These are phyloP conservation scores for Gymnorhina tibicen DNA, from an alignment of 2,113 vertebrate species.

Conservation along the genomic window DNA sequence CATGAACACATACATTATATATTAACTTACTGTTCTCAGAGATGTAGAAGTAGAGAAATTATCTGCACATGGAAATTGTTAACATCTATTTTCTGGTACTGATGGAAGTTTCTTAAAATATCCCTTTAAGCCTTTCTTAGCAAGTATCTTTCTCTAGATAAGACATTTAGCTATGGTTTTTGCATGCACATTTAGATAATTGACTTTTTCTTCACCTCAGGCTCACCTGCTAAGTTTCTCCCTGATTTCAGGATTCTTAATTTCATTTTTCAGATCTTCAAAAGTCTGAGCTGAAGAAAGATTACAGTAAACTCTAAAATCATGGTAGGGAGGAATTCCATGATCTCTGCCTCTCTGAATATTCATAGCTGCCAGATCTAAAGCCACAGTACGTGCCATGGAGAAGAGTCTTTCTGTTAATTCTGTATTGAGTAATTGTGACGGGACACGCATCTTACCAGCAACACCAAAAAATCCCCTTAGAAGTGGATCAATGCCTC, in stretches of 20 bases:
- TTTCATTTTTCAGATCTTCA: constrained; percentile 93
- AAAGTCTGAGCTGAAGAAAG: constrained; percentile 87
- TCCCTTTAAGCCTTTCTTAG: not conserved
- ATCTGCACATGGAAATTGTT: not conserved
- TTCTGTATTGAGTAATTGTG: constrained; percentile 93
- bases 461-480: constrained; percentile 91
- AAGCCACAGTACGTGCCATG: constrained; percentile 93
- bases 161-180: not conserved
- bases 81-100: not conserved
- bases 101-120: not conserved
- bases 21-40: not conserved
- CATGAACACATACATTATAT: not conserved
- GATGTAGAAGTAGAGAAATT: not conserved
- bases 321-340: constrained; percentile 94
- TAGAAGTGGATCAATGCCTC: constrained; percentile 94
- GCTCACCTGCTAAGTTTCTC: constrained; percentile 90
- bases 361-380: constrained; percentile 97
- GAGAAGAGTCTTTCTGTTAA: constrained; percentile 95
- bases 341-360: constrained; percentile 96
- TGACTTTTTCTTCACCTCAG: constrained; percentile 22
- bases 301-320: constrained; percentile 96
- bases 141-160: not conserved
- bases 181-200: constrained; percentile 33
- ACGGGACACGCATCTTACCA: constrained; percentile 92
- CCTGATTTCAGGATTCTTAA: constrained; percentile 86